These are phyloP conservation scores for Pygoscelis adeliae DNA, from an alignment of 2,113 vertebrate genomes.

Conservation along the genomic window DNA sequence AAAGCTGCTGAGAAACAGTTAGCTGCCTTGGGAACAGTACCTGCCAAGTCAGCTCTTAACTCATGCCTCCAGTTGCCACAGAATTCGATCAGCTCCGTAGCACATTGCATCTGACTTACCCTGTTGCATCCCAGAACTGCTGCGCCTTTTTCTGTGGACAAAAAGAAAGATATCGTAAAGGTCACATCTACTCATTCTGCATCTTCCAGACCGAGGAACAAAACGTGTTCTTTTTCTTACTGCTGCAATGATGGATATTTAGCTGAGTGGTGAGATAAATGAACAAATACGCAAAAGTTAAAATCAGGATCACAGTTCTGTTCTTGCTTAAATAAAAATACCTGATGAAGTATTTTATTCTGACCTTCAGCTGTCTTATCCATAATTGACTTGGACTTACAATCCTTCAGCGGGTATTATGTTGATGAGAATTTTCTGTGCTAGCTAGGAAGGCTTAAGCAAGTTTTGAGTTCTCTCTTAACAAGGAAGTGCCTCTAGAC, in stretches of 20 bases:
- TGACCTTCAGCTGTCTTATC: background rate
- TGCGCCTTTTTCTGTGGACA: background rate
- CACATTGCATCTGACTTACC: constrained; percentile 17
- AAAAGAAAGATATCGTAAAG: background rate
- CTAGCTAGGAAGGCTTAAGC: background rate
- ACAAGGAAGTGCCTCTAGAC: background rate
- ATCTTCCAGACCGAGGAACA: background rate
- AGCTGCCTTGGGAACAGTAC: background rate
- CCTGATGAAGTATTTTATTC: background rate
- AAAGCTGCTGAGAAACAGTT: background rate
- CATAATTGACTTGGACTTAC: background rate
- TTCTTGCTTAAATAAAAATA: background rate
- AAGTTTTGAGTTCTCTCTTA: background rate
- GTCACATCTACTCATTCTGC: background rate
- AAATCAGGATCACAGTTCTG: background rate
- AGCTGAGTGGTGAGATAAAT: background rate
- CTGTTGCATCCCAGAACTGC: background rate
- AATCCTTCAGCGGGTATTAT: background rate
- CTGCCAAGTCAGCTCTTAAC: constrained; percentile 37
- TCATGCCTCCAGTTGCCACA: background rate
- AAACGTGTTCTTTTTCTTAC: background rate
- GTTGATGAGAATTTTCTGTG: background rate
- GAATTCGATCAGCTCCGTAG: background rate
- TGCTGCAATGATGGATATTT: background rate
- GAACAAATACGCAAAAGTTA: background rate